Evolutionary conservation across 37 sponge, comb jelly and placozoan genomes (phyloP).

Genomic region (Aplysina aerophoba): DNA sequence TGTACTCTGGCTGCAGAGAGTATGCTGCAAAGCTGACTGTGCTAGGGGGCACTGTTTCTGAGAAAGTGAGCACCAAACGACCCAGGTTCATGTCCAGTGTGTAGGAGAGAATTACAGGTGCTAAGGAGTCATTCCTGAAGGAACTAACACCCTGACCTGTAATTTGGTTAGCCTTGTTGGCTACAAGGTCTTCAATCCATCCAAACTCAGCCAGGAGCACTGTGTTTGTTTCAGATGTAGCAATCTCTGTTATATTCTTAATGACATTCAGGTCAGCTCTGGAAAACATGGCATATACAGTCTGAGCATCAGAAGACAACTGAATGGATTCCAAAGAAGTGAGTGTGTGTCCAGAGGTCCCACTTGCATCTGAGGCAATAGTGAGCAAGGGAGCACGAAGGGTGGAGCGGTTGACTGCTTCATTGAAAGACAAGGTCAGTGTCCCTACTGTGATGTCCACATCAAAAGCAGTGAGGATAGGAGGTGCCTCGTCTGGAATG

Average conservation of each 20-base stretch:
- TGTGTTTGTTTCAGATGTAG: conserved; percentile 48
- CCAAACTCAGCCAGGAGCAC: conserved; percentile 48
- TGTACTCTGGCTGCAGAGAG: conserved; percentile 74
- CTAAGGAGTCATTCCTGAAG: conserved; percentile 57
- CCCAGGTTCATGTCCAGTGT: conserved; percentile 55
- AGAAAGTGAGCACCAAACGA: conserved; percentile 50
- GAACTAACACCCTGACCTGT: not conserved
- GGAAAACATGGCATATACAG: conserved; percentile 47
- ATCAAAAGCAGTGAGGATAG: conserved; percentile 42
- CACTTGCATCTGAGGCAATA: conserved; percentile 36
- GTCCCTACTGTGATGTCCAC: conserved; percentile 60
- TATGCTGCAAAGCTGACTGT: conserved; percentile 42
- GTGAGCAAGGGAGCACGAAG: conserved; percentile 34
- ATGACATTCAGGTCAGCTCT: conserved; percentile 59
- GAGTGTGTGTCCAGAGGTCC: not conserved
- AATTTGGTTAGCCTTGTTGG: conserved; percentile 39
- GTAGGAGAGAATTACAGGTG: conserved; percentile 60
- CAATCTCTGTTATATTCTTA: conserved; percentile 57
- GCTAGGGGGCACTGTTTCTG: conserved; percentile 56
- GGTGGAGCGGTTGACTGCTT: conserved; percentile 71
- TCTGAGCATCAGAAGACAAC: conserved; percentile 66
- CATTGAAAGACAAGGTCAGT: conserved; percentile 71
- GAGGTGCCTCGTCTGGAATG: conserved; percentile 70
- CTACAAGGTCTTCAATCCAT: conserved; percentile 71
- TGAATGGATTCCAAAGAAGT: conserved; percentile 31